Conservation (phyloP, 1,140 invertebrate genomes). For the Megalopta genalis region DNA sequence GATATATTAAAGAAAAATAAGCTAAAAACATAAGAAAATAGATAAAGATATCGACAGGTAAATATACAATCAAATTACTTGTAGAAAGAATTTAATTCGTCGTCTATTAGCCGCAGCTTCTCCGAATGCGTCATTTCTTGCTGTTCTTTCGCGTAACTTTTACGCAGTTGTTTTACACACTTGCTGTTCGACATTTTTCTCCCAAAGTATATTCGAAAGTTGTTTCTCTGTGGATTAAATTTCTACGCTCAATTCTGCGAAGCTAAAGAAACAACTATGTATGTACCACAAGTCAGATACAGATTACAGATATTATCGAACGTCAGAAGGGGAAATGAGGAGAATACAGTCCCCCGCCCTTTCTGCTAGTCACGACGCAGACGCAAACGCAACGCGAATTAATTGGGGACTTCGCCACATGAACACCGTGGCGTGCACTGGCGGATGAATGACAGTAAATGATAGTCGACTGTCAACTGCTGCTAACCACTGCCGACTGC, state of each 20-base stretch:
- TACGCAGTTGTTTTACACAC: conserved; percentile 73
- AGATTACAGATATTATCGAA: too few relatives aligned
- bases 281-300: too few relatives aligned
- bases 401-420: too few relatives aligned
- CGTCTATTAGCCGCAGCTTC: conserved; percentile 79
- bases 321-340: too few relatives aligned
- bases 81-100: conserved; percentile 80
- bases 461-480: too few relatives aligned
- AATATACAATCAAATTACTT: conserved; percentile 71
- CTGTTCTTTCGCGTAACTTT: conserved; percentile 74
- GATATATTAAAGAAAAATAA: not conserved
- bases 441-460: too few relatives aligned
- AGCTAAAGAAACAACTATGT: conserved; percentile 13
- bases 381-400: too few relatives aligned
- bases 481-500: too few relatives aligned
- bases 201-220: not conserved
- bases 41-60: not conserved
- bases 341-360: too few relatives aligned
- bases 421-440: too few relatives aligned
- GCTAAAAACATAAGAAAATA: not conserved
- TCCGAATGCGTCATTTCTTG: conserved; percentile 78
- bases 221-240: not conserved
- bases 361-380: too few relatives aligned
- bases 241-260: not conserved
- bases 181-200: conserved; percentile 74